Percentiles rank a stretch among this genome's conserved stretches.
Conservation (phyloP, 1,140 invertebrate species). For the Listronotus bonariensis region DNA sequence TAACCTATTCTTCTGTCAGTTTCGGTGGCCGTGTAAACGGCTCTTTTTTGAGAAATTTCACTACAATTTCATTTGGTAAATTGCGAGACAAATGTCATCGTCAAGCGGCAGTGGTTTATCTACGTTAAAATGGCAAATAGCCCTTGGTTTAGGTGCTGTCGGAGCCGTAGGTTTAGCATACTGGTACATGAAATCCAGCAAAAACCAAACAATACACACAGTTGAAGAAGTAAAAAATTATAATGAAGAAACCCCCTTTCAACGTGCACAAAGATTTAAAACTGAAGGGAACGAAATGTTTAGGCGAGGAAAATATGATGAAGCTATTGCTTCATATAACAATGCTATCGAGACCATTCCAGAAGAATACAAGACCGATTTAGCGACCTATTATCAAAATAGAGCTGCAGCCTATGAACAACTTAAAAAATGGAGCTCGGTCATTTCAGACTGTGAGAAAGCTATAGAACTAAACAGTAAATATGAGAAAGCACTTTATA, state of each 20-base stretch:
- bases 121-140: constrained; percentile 64
- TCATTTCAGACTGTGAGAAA: constrained; percentile 84
- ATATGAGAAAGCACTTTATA: constrained; percentile 84
- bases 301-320: constrained; percentile 82
- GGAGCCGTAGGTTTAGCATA: constrained; percentile 80
- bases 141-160: constrained; percentile 77
- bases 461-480: constrained; percentile 85
- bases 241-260: constrained; percentile 60
- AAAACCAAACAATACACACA: constrained; percentile 46
- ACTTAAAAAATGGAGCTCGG: constrained; percentile 82
- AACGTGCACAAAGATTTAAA: constrained; percentile 78
- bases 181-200: constrained; percentile 72
- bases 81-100: constrained; percentile 6
- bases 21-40: too few species aligned
- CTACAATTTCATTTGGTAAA: constrained; percentile 1
- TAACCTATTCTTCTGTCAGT: too few species aligned
- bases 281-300: constrained; percentile 87
- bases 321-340: constrained; percentile 86
- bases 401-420: constrained; percentile 94
- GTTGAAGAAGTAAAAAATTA: constrained; percentile 51
- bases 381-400: constrained; percentile 94
- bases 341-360: constrained; percentile 88
- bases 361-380: constrained; percentile 68
- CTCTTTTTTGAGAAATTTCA: not conserved
- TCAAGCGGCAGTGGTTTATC: constrained; percentile 19